A percentile compares a stretch with the other conserved stretches of the same genome.
phyloP scores from a whole-genome alignment of 2,113 vertebrate genomes.

The Aspiorhynchus laticeps region DNA sequence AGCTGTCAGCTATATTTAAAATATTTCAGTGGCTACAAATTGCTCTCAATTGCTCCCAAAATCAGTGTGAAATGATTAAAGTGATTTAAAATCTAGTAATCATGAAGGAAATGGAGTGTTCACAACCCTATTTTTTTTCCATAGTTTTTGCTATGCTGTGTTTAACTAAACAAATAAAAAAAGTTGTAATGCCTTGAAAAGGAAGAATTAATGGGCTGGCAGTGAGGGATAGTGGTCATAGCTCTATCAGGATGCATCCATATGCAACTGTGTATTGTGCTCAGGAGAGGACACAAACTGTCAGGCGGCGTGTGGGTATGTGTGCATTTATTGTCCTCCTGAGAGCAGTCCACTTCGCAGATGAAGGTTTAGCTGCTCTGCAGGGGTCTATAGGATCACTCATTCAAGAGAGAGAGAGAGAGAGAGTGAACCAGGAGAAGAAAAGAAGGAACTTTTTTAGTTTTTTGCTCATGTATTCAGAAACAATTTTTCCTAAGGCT shows the following conservation, averaged over 20 bases:
- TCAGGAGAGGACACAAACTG: slow-evolving; percentile 25
- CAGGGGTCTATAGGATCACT: slow-evolving; percentile 21
- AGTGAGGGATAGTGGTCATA: slow-evolving; percentile 2
- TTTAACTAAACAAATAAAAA: slow-evolving; percentile 10
- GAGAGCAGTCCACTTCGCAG: background rate
- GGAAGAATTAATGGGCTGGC: background rate
- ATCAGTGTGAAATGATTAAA: slow-evolving; percentile 1
- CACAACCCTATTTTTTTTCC: background rate
- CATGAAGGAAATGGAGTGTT: background rate
- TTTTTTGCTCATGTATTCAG: background rate
- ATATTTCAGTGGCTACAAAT: background rate
- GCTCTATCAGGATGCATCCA: background rate
- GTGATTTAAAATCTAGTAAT: background rate
- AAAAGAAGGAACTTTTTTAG: background rate
- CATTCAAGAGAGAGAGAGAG: slow-evolving; percentile 2
- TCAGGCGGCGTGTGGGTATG: background rate
- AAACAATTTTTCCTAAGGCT: background rate
- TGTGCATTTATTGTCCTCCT: slow-evolving; percentile 29
- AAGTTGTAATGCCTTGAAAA: background rate
- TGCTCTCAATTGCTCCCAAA: background rate
- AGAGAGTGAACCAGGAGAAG: background rate
- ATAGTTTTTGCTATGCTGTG: background rate
- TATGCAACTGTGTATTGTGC: background rate
- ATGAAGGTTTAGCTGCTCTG: slow-evolving; percentile 26
- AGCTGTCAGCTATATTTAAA: background rate